A percentile compares a stretch with the other conserved stretches of the same genome.
phyloP scores from a whole-genome alignment of 1,140 invertebrate genomes.

The Apis dorsata region DNA sequence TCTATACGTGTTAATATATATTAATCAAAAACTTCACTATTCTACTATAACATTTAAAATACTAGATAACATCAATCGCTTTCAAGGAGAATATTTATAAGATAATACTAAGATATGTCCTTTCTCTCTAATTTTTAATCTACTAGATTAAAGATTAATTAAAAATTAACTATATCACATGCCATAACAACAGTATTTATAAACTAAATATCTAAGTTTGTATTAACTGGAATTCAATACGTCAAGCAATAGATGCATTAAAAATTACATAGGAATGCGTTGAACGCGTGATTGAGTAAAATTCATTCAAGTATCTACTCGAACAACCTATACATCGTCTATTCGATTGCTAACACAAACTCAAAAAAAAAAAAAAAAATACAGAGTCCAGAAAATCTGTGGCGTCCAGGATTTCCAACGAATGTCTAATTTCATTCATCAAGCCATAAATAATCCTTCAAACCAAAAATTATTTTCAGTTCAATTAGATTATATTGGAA shows the following conservation, averaged over 20 bases:
- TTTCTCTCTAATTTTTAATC: background rate
- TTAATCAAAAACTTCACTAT: conserved; percentile 2
- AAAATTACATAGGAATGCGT: conserved; percentile 60
- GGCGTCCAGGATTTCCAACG: conserved; percentile 45
- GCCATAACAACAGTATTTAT: conserved; percentile 41
- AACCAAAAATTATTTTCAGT: background rate
- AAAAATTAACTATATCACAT: conserved; percentile 43
- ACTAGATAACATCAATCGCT: conserved; percentile 6
- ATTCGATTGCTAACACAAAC: conserved; percentile 75
- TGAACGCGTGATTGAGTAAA: conserved; percentile 55
- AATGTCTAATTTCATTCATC: background rate
- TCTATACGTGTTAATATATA: background rate
- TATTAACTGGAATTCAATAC: conserved; percentile 51
- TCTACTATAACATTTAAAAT: conserved; percentile 37
- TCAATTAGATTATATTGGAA: background rate
- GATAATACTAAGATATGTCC: background rate
- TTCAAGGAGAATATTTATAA: conserved; percentile 28
- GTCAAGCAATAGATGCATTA: conserved; percentile 74
- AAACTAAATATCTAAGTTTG: conserved; percentile 36
- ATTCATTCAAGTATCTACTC: conserved; percentile 69
- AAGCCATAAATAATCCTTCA: too few species aligned
- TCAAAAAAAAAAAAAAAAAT: conserved; percentile 62
- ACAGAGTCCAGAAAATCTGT: conserved; percentile 73
- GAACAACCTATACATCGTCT: conserved; percentile 76
- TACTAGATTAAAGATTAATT: conserved; percentile 12